Evolutionary conservation across 2,888 invertebrate genomes (phyloP).

Genomic region (Hirudinaria manillensis): DNA sequence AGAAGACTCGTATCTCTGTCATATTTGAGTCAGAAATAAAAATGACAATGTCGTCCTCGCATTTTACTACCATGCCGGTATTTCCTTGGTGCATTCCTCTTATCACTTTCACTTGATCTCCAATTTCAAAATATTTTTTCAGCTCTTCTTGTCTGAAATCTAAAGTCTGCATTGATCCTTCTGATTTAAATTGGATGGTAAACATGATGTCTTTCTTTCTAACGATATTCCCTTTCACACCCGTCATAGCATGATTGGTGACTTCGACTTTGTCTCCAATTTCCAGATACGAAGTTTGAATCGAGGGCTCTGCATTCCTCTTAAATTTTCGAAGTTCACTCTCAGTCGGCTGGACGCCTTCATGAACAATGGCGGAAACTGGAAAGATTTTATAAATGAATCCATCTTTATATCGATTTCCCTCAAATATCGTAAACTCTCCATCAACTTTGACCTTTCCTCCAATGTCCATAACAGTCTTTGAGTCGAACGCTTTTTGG

Average conservation of each 20-base stretch:
- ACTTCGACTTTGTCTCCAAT: conserved; percentile 98
- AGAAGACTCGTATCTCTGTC: conserved; percentile 69
- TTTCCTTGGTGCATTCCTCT: conserved; percentile 86
- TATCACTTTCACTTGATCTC: conserved; percentile 94
- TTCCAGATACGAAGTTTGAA: conserved; percentile 75
- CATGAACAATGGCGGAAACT: conserved; percentile 83
- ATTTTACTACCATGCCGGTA: conserved; percentile 89
- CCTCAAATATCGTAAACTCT: conserved; percentile 91
- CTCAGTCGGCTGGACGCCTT: conserved; percentile 82
- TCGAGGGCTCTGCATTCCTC: conserved; percentile 41
- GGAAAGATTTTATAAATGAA: conserved; percentile 95
- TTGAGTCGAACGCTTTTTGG: conserved; percentile 90
- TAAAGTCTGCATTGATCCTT: background rate
- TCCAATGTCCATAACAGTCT: conserved; percentile 83
- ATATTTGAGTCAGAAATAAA: conserved; percentile 94
- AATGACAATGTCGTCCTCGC: conserved; percentile 84
- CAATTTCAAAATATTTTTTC: conserved; percentile 59
- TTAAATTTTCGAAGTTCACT: conserved; percentile 84
- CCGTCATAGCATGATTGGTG: conserved; percentile 88
- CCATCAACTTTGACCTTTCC: conserved; percentile 94
- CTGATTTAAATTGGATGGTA: conserved; percentile 74
- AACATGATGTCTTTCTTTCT: conserved; percentile 93
- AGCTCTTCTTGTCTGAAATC: background rate
- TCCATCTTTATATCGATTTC: conserved; percentile 73
- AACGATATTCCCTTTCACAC: conserved; percentile 89